phyloP scores from a whole-genome alignment of 2,797 vertebrate species.

The Florisuga fusca region DNA sequence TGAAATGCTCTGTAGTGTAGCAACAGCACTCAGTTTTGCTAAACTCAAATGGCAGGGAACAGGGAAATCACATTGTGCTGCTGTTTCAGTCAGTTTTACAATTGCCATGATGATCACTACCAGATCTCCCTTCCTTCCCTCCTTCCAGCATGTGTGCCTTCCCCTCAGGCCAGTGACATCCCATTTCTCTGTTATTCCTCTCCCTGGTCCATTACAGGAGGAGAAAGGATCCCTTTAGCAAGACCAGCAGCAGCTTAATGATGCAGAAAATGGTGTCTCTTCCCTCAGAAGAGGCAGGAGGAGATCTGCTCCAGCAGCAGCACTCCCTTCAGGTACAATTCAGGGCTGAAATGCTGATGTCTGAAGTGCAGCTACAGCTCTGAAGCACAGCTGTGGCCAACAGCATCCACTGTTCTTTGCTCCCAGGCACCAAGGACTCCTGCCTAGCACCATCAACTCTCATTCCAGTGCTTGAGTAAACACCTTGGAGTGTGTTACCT shows the following conservation, averaged over 20 bases:
- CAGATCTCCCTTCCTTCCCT: background rate
- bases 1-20: background rate
- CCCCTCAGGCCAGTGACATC: background rate
- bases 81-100: background rate
- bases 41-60: background rate
- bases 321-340: background rate
- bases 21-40: background rate
- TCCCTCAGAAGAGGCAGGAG: background rate
- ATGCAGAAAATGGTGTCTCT: background rate
- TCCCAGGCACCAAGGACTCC: background rate
- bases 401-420: background rate
- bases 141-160: background rate
- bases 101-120: background rate
- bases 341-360: background rate
- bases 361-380: background rate
- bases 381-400: background rate
- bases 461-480: background rate
- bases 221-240: background rate
- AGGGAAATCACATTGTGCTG: background rate
- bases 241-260: background rate
- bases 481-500: background rate
- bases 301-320: background rate
- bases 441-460: background rate
- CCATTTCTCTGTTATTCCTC: background rate
- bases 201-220: background rate